Evolutionary conservation across 2,888 invertebrate species (phyloP).

Genomic region (Melanostoma scalare): DNA sequence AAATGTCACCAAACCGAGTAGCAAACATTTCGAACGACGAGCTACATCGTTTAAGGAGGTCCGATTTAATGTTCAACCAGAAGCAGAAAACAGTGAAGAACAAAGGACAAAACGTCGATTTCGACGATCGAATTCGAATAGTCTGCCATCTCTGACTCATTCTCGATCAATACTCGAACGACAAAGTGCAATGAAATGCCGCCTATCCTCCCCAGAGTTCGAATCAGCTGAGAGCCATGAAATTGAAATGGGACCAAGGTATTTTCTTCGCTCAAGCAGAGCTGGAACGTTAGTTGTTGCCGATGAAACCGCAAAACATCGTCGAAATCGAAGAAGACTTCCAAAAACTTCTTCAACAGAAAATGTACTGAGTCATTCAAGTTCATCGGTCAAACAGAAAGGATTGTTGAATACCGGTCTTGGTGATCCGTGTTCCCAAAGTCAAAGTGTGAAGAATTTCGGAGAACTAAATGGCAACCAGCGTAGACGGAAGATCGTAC

Average conservation of each 20-base stretch:
- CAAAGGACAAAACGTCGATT: constrained; percentile 78
- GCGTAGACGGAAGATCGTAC: constrained; percentile 59
- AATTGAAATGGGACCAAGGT: constrained; percentile 78
- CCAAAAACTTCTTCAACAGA: constrained; percentile 76
- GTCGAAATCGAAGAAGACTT: constrained; percentile 78
- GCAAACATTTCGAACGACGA: constrained; percentile 74
- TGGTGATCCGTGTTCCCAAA: constrained; percentile 52
- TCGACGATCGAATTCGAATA: constrained; percentile 78
- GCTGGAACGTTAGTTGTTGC: constrained; percentile 84
- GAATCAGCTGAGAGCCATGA: constrained; percentile 74
- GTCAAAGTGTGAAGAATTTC: constrained; percentile 65
- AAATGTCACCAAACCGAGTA: constrained; percentile 75
- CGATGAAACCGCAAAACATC: constrained; percentile 82
- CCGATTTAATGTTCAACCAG: constrained; percentile 76
- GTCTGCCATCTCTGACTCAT: constrained; percentile 74
- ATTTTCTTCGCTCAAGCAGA: constrained; percentile 83
- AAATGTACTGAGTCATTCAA: constrained; percentile 73
- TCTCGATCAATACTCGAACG: constrained; percentile 80
- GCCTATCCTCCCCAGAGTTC: constrained; percentile 80
- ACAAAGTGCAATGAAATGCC: constrained; percentile 79
- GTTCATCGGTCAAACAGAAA: constrained; percentile 34
- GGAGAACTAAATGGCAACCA: constrained; percentile 21
- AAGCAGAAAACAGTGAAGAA: constrained; percentile 16
- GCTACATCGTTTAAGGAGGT: constrained; percentile 78
- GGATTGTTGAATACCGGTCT: constrained; percentile 28